Percentiles rank a stretch among this genome's conserved stretches.
These are phyloP conservation scores for Polyommatus iphigenia DNA, from an alignment of 2,888 invertebrate genomes.

Conservation along the genomic window DNA sequence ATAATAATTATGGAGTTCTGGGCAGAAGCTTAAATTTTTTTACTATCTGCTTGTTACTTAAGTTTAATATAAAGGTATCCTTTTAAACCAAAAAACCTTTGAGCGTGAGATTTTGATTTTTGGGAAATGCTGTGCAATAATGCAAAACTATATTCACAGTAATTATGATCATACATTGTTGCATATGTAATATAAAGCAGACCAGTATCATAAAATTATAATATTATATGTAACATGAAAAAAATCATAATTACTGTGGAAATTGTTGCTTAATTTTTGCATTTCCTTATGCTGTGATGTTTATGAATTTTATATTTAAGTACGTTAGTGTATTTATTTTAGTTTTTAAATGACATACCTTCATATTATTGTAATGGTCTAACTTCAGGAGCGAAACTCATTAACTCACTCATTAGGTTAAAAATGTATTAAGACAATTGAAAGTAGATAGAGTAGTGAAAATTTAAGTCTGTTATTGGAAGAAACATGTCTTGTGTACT, in stretches of 20 bases:
- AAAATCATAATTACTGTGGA: neutral
- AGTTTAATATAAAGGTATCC: neutral
- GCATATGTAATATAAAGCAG: neutral
- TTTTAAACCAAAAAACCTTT: neutral
- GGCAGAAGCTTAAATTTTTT: too few species aligned
- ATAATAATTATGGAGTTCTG: too few species aligned
- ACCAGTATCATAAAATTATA: neutral
- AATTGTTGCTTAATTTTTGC: neutral
- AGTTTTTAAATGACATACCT: neutral
- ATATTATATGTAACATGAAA: neutral
- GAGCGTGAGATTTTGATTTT: neutral
- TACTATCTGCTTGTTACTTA: neutral
- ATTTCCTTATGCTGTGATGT: constrained; percentile 33
- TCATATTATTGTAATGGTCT: neutral
- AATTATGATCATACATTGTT: neutral
- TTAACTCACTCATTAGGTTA: neutral
- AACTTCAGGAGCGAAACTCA: neutral
- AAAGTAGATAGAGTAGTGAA: constrained; percentile 11
- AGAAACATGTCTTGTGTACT: constrained; percentile 21
- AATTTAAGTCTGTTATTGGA: neutral
- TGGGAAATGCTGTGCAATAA: neutral
- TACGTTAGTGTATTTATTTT: constrained; percentile 13
- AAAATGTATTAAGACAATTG: neutral
- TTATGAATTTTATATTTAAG: constrained; percentile 33
- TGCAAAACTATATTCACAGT: neutral